Percentiles rank a stretch among this genome's conserved stretches.
phyloP scores from a whole-genome alignment of 2,888 invertebrate genomes.

The Idaea straminata region DNA sequence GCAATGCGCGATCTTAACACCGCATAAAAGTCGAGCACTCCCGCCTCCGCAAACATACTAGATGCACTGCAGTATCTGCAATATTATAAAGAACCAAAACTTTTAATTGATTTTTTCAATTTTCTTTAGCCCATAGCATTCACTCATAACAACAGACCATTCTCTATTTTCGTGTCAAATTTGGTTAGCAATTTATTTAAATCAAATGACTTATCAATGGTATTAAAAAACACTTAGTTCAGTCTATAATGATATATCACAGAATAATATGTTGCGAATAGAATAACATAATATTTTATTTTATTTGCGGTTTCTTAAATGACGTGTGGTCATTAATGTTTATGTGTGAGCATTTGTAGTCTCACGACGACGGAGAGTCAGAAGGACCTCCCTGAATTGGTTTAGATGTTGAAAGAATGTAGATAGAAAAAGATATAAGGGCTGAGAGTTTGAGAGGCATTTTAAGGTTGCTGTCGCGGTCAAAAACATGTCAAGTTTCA shows the following conservation, averaged over 20 bases:
- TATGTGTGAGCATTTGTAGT: conserved; percentile 36
- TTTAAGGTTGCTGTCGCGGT: too few species aligned
- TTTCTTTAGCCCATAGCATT: too few species aligned
- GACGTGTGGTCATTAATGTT: conserved; percentile 57
- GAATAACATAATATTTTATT: conserved; percentile 11
- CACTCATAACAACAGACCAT: too few species aligned
- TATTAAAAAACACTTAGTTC: background rate
- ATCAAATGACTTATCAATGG: background rate
- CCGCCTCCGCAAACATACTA: too few species aligned
- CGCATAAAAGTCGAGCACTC: too few species aligned
- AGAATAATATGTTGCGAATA: background rate
- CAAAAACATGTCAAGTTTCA: too few species aligned
- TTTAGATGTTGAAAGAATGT: conserved; percentile 18
- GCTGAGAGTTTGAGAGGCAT: background rate
- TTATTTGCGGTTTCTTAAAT: conserved; percentile 51
- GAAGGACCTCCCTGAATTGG: conserved; percentile 38
- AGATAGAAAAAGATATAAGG: background rate
- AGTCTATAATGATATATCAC: background rate
- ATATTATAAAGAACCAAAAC: too few species aligned
- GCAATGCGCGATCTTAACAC: too few species aligned
- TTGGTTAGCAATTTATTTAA: too few species aligned
- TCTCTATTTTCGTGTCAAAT: too few species aligned
- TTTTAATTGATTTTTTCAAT: too few species aligned
- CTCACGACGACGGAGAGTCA: conserved; percentile 28
- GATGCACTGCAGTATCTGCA: too few species aligned